Evolutionary conservation across 1,140 invertebrate genomes (phyloP).

Genomic region (Thaumatotibia leucotreta): DNA sequence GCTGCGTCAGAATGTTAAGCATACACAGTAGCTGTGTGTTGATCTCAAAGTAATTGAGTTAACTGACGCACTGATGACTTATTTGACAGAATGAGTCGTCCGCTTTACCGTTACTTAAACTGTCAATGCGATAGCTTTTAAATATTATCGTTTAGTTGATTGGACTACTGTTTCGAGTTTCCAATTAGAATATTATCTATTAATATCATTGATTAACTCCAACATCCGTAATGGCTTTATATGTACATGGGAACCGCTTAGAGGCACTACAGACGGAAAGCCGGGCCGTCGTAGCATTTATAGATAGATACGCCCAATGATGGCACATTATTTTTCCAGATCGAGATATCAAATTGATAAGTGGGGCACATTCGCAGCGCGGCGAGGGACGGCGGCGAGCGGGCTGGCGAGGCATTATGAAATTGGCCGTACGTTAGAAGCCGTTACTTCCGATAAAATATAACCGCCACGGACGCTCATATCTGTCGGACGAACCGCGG

Average conservation of each 20-base stretch:
- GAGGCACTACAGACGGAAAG: background rate
- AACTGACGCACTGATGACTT: constrained; percentile 71
- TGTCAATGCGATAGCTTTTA: constrained; percentile 37
- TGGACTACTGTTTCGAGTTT: background rate
- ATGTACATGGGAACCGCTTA: background rate
- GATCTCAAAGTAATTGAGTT: constrained; percentile 73
- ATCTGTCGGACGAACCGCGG: constrained; percentile 53
- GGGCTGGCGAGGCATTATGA: constrained; percentile 65
- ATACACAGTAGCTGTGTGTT: constrained; percentile 69
- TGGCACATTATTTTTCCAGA: constrained; percentile 65
- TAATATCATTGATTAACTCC: background rate
- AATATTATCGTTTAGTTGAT: constrained; percentile 17
- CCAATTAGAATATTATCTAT: background rate
- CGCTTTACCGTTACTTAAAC: constrained; percentile 48
- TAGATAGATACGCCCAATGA: constrained; percentile 33
- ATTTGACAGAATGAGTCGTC: constrained; percentile 65
- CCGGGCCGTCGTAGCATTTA: constrained; percentile 5
- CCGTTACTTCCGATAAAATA: constrained; percentile 75
- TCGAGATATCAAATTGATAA: constrained; percentile 75
- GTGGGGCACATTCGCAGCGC: constrained; percentile 65
- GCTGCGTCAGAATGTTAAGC: constrained; percentile 42
- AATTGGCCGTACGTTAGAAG: constrained; percentile 75
- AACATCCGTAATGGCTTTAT: background rate
- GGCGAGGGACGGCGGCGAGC: constrained; percentile 28
- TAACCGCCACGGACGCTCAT: constrained; percentile 63